A percentile compares a stretch with the other conserved stretches of the same genome.
phyloP scores from a whole-genome alignment of 2,888 invertebrate genomes.

The Cerastoderma edule region DNA sequence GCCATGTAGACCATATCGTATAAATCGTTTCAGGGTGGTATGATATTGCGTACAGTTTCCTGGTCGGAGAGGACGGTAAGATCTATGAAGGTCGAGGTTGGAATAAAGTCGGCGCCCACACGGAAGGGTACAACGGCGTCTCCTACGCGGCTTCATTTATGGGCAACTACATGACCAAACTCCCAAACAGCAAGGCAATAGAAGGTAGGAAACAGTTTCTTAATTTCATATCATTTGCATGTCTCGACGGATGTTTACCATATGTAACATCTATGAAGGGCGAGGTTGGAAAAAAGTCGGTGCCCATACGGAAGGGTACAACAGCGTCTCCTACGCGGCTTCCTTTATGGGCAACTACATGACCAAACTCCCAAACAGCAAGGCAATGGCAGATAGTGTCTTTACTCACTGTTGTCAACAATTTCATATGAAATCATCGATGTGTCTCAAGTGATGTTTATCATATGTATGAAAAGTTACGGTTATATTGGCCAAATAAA shows the following conservation, averaged over 20 bases:
- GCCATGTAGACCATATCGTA: neutral
- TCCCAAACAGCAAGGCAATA: neutral
- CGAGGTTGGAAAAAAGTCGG: conserved; percentile 22
- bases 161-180: conserved; percentile 13
- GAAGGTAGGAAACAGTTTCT: no score
- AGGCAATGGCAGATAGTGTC: conserved; percentile 3
- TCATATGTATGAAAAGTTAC: no score
- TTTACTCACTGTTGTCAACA: no score
- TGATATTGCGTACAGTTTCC: conserved; percentile 27
- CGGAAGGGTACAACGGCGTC: conserved; percentile 20
- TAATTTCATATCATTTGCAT: no score
- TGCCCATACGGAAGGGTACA: conserved; percentile 23
- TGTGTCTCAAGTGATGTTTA: no score
- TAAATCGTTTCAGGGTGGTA: conserved; percentile 1
- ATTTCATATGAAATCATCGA: no score
- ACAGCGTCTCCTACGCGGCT: conserved; percentile 14
- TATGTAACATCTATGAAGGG: conserved; percentile 5
- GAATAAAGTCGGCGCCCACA: conserved; percentile 20
- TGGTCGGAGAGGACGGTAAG: conserved; percentile 14
- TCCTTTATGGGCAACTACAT: conserved; percentile 20
- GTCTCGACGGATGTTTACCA: no score
- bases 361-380: neutral
- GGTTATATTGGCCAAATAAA: no score
- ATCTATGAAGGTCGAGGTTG: conserved; percentile 17
- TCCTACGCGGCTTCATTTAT: conserved; percentile 17